Percentiles rank a stretch among this genome's conserved stretches.
phyloP scores from a whole-genome alignment of 2,888 invertebrate genomes.

The Syritta pipiens region DNA sequence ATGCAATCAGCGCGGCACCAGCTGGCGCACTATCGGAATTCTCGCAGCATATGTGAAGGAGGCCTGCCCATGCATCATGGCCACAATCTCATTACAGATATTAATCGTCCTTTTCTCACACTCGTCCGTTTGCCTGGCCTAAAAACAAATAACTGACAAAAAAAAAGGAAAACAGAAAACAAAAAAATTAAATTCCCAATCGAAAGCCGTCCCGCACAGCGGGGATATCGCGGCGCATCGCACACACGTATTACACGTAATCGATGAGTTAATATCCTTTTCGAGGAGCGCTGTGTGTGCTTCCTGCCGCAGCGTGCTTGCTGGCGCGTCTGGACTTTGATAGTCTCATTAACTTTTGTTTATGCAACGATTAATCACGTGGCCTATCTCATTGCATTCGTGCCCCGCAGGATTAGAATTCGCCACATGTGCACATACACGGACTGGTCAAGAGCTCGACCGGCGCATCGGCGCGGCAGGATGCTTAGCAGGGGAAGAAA shows the following conservation, averaged over 20 bases:
- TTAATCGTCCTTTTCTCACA: constrained; percentile 69
- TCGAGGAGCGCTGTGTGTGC: constrained; percentile 32
- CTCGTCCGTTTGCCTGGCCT: constrained; percentile 24
- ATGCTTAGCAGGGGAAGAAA: constrained; percentile 29
- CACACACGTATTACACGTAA: constrained; percentile 56
- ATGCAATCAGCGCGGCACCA: constrained; percentile 55
- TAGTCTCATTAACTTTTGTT: constrained; percentile 69
- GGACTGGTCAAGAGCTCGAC: constrained; percentile 31
- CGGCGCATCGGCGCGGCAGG: constrained; percentile 21
- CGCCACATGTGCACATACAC: constrained; percentile 35
- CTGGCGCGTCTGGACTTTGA: constrained; percentile 57
- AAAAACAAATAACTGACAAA: constrained; percentile 56
- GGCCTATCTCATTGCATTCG: constrained; percentile 58
- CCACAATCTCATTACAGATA: constrained; percentile 68
- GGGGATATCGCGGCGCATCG: constrained; percentile 45
- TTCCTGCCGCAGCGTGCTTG: neutral
- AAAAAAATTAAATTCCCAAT: constrained; percentile 64
- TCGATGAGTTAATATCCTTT: constrained; percentile 69
- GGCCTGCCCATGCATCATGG: constrained; percentile 58
- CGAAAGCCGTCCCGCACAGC: constrained; percentile 59
- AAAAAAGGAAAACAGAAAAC: constrained; percentile 22
- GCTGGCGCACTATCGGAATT: constrained; percentile 64
- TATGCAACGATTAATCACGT: constrained; percentile 66
- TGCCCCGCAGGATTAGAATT: constrained; percentile 60
- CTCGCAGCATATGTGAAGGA: constrained; percentile 46